These are phyloP conservation scores for Monopis laevigella DNA, from an alignment of 2,888 invertebrate species.

Conservation along the genomic window DNA sequence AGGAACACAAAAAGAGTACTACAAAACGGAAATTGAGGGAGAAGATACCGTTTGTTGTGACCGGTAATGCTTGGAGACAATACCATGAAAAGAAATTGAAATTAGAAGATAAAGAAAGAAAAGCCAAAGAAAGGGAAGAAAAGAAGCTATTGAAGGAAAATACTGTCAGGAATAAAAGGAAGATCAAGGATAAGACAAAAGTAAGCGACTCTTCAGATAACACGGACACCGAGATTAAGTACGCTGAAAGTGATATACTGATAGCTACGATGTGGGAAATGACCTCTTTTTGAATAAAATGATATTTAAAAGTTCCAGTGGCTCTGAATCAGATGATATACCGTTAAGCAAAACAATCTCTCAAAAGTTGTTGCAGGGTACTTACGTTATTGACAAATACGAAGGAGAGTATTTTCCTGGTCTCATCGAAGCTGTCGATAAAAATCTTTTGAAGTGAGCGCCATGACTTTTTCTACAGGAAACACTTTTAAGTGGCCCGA, in stretches of 20 bases:
- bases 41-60: slow-evolving; percentile 18
- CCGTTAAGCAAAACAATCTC: too few relatives aligned
- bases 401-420: slow-evolving; percentile 20
- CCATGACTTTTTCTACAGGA: slow-evolving; percentile 17
- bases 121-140: slow-evolving; percentile 15
- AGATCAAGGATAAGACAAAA: not conserved
- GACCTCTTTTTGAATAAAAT: too few relatives aligned
- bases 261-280: too few relatives aligned
- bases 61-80: slow-evolving; percentile 15
- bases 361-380: not conserved
- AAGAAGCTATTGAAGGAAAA: slow-evolving; percentile 14
- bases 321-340: too few relatives aligned
- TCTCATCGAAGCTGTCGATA: slow-evolving; percentile 19
- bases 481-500: slow-evolving; percentile 20
- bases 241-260: not conserved
- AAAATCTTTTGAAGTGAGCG: slow-evolving; percentile 19
- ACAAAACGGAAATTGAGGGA: slow-evolving; percentile 14
- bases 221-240: not conserved
- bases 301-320: too few relatives aligned
- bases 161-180: not conserved
- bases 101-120: slow-evolving; percentile 15
- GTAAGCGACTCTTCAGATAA: not conserved
- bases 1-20: slow-evolving; percentile 15
- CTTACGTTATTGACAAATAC: slow-evolving; percentile 17
- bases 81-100: slow-evolving; percentile 16